A percentile compares a stretch with the other conserved stretches of the same genome.
phyloP scores from a whole-genome alignment of 2,797 vertebrate species.

The Mallotus villosus region DNA sequence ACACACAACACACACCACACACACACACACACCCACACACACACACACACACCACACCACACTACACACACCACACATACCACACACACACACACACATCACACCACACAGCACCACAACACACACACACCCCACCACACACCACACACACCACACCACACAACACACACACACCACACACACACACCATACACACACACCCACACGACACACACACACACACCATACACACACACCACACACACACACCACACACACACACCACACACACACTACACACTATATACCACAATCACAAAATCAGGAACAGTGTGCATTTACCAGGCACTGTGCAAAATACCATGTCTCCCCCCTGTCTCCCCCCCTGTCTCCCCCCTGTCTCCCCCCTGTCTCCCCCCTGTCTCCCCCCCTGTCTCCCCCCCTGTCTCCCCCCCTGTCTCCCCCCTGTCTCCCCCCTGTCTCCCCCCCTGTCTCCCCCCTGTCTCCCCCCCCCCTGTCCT shows the following conservation, averaged over 20 bases:
- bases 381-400: not conserved
- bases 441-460: slow-evolving; percentile 28
- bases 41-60: not conserved
- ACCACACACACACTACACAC: slow-evolving; percentile 22
- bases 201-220: not conserved
- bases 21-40: not conserved
- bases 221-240: too few relatives aligned
- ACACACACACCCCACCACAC: too few relatives aligned
- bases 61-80: too few relatives aligned
- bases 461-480: slow-evolving; percentile 24
- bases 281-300: slow-evolving; percentile 9
- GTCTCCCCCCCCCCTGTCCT: slow-evolving; percentile 22
- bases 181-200: not conserved
- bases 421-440: slow-evolving; percentile 30
- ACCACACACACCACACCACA: too few relatives aligned
- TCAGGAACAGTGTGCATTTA: not conserved
- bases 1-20: too few relatives aligned
- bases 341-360: too few relatives aligned
- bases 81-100: slow-evolving; percentile 7
- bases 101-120: slow-evolving; percentile 13
- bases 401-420: too few relatives aligned
- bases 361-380: too few relatives aligned
- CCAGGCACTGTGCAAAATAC: not conserved
- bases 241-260: slow-evolving; percentile 1
- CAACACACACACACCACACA: too few relatives aligned